Evolutionary conservation across 2,797 vertebrate genomes (phyloP).

Genomic region (Sparus aurata): DNA sequence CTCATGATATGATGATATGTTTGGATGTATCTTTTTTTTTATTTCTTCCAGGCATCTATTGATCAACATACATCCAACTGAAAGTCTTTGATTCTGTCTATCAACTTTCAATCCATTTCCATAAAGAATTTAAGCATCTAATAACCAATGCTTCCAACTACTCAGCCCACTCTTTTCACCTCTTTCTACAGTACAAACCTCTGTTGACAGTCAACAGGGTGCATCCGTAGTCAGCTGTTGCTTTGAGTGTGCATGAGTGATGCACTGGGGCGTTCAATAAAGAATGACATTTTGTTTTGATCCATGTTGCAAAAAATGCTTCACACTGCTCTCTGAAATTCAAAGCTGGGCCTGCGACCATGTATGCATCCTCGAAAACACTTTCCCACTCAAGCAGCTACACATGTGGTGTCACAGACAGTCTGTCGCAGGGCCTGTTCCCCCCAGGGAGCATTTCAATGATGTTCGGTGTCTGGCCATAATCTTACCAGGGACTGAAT

Average conservation of each 20-base stretch:
- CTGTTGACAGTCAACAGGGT: conserved; percentile 1
- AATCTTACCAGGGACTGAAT: conserved; percentile 36
- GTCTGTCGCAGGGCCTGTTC: conserved; percentile 23
- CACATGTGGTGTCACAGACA: conserved; percentile 45
- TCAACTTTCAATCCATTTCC: too few relatives aligned
- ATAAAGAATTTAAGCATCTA: background rate
- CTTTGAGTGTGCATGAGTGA: background rate
- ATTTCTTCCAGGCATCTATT: too few relatives aligned
- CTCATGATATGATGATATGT: too few relatives aligned
- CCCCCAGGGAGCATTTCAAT: conserved; percentile 28
- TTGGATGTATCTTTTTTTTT: too few relatives aligned
- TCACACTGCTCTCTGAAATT: conserved; percentile 20
- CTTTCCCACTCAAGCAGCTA: conserved; percentile 36
- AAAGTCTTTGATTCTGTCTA: too few relatives aligned
- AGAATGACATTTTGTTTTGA: conserved; percentile 31
- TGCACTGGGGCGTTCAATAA: conserved; percentile 20
- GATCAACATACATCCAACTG: too few relatives aligned
- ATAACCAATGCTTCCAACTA: background rate
- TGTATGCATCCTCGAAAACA: conserved; percentile 25
- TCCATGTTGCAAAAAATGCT: conserved; percentile 18
- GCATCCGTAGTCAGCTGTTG: conserved; percentile 14
- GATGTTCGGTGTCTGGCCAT: conserved; percentile 37
- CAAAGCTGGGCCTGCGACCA: conserved; percentile 7
- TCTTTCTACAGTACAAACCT: background rate
- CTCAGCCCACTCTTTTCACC: background rate